Conservation (phyloP, 2,113 vertebrate genomes). For the Choloepus hoffmanni region DNA sequence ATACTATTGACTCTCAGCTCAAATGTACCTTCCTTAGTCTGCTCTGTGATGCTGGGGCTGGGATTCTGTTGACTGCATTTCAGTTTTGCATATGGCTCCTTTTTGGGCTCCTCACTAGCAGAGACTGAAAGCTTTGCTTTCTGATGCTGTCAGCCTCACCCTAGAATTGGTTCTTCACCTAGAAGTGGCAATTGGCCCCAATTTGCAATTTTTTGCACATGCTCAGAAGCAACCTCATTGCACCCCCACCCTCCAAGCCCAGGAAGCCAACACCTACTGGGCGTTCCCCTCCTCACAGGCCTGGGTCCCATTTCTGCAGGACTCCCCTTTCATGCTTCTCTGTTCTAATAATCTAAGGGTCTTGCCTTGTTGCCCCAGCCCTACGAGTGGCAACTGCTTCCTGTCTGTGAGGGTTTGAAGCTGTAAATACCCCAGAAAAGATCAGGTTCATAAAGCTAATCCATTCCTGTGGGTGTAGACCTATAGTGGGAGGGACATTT, state of each 20-base stretch:
- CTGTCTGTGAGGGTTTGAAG: too few relatives aligned
- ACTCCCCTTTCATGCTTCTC: neutral
- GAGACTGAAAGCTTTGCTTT: neutral
- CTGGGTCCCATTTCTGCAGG: neutral
- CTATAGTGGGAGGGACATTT: too few relatives aligned
- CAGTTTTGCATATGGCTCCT: neutral
- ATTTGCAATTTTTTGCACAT: neutral
- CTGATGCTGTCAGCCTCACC: neutral
- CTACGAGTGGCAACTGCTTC: neutral
- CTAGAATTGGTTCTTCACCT: neutral
- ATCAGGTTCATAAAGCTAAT: too few relatives aligned
- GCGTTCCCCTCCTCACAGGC: neutral
- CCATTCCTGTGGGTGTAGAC: too few relatives aligned
- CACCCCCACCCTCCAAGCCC: too few relatives aligned
- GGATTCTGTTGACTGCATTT: neutral
- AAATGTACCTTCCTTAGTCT: neutral
- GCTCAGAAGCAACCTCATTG: neutral
- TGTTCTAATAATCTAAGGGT: too few relatives aligned
- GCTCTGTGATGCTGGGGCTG: neutral
- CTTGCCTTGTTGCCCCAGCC: neutral
- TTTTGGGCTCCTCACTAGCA: neutral
- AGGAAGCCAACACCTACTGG: neutral
- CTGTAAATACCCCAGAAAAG: too few relatives aligned
- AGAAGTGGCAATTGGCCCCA: neutral
- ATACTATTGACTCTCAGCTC: neutral